Base-by-base conservation (phyloP, 1,140 invertebrate genomes). In the Parasteatoda tepidariorum region DNA sequence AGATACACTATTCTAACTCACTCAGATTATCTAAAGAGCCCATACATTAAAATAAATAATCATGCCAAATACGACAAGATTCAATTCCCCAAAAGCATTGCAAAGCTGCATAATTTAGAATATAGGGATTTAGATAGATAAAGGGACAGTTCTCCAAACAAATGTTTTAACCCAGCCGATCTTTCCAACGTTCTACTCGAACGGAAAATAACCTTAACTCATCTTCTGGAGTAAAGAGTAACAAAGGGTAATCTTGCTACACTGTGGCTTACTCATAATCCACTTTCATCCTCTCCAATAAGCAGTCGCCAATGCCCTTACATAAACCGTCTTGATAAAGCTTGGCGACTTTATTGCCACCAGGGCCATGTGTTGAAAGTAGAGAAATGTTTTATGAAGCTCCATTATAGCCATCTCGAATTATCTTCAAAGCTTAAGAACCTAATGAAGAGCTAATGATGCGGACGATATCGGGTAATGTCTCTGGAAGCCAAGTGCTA, bases 361-460 rank as follows among this genome's bases (percentile, higher is more conserved):
- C 54, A 18, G 30, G 48, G 48, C 48, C 76, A 79, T 68, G 76
- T 79, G 76, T 82, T 71, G 78, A 61, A 70, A 62, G 62, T 68
- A 28, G 28, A 11, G 54, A 71, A 82, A 71, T 82, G 78, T 41
- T 82, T 82, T 82, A 82, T 71, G 78, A 66, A 38, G 41, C n/a
- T 30, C 62, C 78, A 62, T 82, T 70, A 82, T 61, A 48, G 67
- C 66, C 18, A 62, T 61, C 54, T 55, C 28, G 34, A 82, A 82
- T 82, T 82, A 82, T 82, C 78, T 82, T 28, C 41, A 13, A 24
- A 7, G 33, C 55, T 62, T 70, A 71, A 68, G 55, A 28, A 59
- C 38, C 33, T 71, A 82, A 70, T 82, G 78, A 82, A 61, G 78
- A 70, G 54, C 64, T 70, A 71, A 70, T 61, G 54, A 82, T 31